Conservation (phyloP, 2,797 vertebrate genomes). For the Carapus acus region DNA sequence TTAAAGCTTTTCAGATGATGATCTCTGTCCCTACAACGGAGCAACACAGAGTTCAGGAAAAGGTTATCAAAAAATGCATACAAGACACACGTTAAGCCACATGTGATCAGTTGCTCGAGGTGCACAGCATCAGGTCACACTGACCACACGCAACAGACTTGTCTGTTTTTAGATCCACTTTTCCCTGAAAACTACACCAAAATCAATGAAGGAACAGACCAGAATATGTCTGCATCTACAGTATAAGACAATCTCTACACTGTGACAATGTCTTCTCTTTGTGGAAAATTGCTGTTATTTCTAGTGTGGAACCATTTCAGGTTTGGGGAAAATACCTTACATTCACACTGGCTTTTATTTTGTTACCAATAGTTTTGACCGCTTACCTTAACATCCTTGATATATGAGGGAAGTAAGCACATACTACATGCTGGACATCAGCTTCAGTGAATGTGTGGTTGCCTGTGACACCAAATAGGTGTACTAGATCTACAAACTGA, state of each 20-base stretch:
- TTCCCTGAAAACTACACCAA: no score
- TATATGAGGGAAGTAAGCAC: slow-evolving; percentile 17
- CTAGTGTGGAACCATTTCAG: no score
- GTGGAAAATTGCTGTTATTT: no score
- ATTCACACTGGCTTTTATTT: not conserved
- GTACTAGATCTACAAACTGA: not conserved
- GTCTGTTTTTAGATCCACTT: no score
- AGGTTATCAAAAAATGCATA: slow-evolving; percentile 9
- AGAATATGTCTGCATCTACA: no score
- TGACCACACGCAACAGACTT: not conserved
- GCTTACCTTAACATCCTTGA: not conserved
- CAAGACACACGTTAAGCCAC: not conserved
- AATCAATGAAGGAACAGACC: not conserved
- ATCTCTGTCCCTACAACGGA: slow-evolving; percentile 84
- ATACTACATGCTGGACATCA: slow-evolving; percentile 40
- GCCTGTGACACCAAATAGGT: not conserved
- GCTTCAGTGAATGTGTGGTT: slow-evolving; percentile 24
- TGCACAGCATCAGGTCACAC: not conserved
- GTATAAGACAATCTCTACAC: no score
- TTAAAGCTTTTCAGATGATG: slow-evolving; percentile 96
- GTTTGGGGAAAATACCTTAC: not conserved
- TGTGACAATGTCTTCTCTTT: no score
- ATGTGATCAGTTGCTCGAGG: slow-evolving; percentile 7
- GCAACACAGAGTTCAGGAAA: slow-evolving; percentile 6
- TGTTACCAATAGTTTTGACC: slow-evolving; percentile 4